Evolutionary conservation across 2,113 vertebrate species (phyloP).

Genomic region (Macrotus californicus): DNA sequence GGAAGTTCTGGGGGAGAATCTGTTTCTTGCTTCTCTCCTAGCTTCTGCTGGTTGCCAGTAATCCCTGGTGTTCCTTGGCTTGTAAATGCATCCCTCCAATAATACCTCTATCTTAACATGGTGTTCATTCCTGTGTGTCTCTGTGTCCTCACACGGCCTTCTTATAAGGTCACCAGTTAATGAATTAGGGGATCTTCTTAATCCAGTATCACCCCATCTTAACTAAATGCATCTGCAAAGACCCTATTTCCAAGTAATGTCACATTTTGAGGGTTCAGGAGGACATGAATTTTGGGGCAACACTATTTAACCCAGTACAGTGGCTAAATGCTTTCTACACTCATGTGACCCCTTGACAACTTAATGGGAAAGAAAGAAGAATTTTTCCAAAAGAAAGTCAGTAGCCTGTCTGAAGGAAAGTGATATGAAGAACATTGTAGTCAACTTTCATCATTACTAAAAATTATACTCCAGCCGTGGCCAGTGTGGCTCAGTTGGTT

Average conservation of each 20-base stretch:
- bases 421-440: slow-evolving; percentile 1
- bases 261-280: neutral
- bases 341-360: neutral
- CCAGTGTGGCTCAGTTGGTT: too few species aligned
- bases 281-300: neutral
- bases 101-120: neutral
- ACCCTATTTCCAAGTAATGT: neutral
- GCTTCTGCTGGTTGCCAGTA: neutral
- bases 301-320: neutral
- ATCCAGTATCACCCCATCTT: neutral
- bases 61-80: neutral
- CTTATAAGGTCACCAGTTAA: neutral
- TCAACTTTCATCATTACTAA: slow-evolving; percentile 13
- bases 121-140: neutral
- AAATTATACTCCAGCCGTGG: neutral
- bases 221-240: slow-evolving; percentile 8
- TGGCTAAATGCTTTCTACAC: slow-evolving; percentile 6
- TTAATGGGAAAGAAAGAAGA: neutral
- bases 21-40: neutral
- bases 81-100: neutral
- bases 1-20: neutral
- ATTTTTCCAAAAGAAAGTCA: neutral
- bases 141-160: neutral
- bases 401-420: neutral
- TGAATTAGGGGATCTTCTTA: neutral